Evolutionary conservation across 2,113 vertebrate species (phyloP), one percentile per base, ranked within the genome.

Genomic region (Oxygymnocypris stewartii): DNA sequence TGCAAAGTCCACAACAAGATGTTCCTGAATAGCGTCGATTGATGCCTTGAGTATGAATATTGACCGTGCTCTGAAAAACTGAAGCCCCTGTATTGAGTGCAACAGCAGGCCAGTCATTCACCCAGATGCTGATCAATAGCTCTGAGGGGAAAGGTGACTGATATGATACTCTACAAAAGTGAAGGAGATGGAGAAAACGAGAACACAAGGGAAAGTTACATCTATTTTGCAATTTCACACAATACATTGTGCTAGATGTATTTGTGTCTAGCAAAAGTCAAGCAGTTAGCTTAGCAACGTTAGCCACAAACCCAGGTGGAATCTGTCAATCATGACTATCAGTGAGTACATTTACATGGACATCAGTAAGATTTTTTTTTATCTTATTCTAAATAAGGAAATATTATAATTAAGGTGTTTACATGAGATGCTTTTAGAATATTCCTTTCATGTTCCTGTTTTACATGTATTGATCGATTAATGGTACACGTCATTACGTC

Each of bases 31-130:
- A 31, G 44, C 57, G 79, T 75, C 61, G 10, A 44, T 65, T 63
- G 54, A 86, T 79, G 11, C 79, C 69, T 82, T 82, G 10, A 51
- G 25, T 69, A n/a, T 71, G 25, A 51, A 47, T 82, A 82, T 82
- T 71, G 80, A 82, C 10, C 18, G 31, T 18, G 6, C n/a, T 82
- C 16, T 82, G 4, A 51, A 81, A 51, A 74, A 57, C 23, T 28
- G 31, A 79, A 61, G 31, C 28, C 18, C 31, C 28, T 69, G 9
- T 31, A 51, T 63, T 85, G 84, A 85, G 35, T 28, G 77, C 49
- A 59, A 63, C 67, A 63, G 78, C 71, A 18, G 78, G 65, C n/a
- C 20, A 63, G 40, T 80, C 63, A 74, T 82, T 82, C 59, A 54
- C 44, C 61, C 61, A 23, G 14, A 37, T 28, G 7, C 63, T 80